Evolutionary conservation across 2,888 invertebrate species (phyloP).

Genomic region (Chalcosyrphus nemorum): DNA sequence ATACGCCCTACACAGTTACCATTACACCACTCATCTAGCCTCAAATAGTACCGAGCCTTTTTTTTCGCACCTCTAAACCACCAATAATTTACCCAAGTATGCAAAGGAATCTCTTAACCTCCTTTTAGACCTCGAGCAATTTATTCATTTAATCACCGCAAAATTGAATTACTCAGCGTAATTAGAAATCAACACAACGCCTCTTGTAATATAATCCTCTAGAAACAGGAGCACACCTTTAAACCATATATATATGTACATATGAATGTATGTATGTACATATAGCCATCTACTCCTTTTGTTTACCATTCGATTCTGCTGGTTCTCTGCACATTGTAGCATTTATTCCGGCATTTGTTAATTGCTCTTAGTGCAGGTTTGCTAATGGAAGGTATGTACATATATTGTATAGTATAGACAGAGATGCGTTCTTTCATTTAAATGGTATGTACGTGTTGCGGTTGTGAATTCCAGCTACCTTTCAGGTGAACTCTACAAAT

Average conservation of each 20-base stretch:
- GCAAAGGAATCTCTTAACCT: neutral
- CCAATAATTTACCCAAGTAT: neutral
- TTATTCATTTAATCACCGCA: constrained; percentile 63
- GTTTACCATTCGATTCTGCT: constrained; percentile 29
- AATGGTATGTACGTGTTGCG: constrained; percentile 5
- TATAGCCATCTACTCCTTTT: neutral
- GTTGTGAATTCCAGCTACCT: constrained; percentile 4
- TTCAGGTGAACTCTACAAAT: neutral
- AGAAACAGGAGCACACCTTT: neutral
- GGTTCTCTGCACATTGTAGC: constrained; percentile 39
- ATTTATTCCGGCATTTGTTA: constrained; percentile 46
- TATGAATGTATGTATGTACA: too few species aligned
- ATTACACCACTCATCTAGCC: neutral
- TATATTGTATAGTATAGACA: constrained; percentile 1
- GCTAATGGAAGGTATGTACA: constrained; percentile 52
- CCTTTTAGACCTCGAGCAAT: constrained; percentile 46
- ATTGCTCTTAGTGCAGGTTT: constrained; percentile 49
- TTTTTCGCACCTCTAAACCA: neutral
- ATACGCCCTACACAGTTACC: neutral
- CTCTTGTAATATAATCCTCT: constrained; percentile 4
- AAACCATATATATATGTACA: too few species aligned
- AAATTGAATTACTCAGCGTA: constrained; percentile 64
- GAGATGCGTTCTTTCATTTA: constrained; percentile 20
- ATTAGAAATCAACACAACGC: constrained; percentile 63
- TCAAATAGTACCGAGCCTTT: neutral